Base-by-base conservation (phyloP, 2,888 invertebrate species). In the Phaonia tiefii region DNA sequence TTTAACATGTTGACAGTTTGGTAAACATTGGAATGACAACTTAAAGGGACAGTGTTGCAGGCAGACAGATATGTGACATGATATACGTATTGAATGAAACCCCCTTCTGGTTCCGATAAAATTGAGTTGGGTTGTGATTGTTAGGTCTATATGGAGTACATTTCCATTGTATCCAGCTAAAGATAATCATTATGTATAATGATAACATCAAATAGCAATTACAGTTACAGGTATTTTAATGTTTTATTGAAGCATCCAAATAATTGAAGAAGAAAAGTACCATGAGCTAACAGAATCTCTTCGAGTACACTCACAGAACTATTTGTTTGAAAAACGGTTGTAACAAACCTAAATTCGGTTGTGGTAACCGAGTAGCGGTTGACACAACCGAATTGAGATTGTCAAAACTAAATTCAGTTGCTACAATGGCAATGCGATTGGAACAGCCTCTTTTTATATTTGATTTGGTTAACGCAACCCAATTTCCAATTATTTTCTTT, bases 1-100 rank as follows among this genome's bases (percentile, higher is more conserved):
- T 37, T 4, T 46, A 65, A 67, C 66, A 51, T 42, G 42, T 15
- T 63, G 63, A 63, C 63, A 63, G 39, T 63, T 63, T 5, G 63
- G 63, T 63, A 63, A 63, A 60, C 39, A 60, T 11, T 31, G 37
- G 60, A 15, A 31, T 8, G 17, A 17, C 17, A 37, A 42, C 60
- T 11, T 13, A 20, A 63, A 37, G 8, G 20, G 60, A 60, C 54
- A 17, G 60, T 2, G 15, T 49, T 7, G 15, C 39, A 13, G n/a
- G n/a, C 63, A 26, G 58, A 37, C 56, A 13, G 37, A 31, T 31
- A 58, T 15, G 5, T 31, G 31, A 17, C 7, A 51, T 15, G n/a
- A 49, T 49, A 15, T n/a, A 31, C 31, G 58, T 58, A 31, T n/a
- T 58, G 58, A 31, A 31, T 15, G 17, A 60, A 60, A 37, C 31